Evolutionary conservation across 1,140 invertebrate species (phyloP), one percentile per base, ranked within the genome.

Genomic region (Nylanderia fulva): DNA sequence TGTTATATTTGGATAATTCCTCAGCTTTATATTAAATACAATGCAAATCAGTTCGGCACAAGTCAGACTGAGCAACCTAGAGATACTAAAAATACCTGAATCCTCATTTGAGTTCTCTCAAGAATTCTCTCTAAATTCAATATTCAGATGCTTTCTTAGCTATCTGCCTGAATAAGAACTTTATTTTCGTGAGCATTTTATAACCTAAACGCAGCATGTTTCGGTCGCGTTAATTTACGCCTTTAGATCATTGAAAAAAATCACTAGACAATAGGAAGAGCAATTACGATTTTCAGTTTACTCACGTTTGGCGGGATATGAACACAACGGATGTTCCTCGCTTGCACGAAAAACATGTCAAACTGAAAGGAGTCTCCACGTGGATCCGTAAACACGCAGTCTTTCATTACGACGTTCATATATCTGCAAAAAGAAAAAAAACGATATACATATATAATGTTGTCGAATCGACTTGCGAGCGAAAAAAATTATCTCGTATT

Each of bases 321-420:
- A 6, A 97, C 95, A 92, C 95, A 96, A 89, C 96, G 95, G 79
- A 97, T 96, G 79, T 96, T 96, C 80, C 96, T 92, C 9, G 95
- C 96, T 61, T 96, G 96, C 21, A 97, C 91, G 92, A 96, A 97
- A 86, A 97, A 95, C 64, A 94, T 92, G 6, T 95, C 93, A 87
- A 94, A 96, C 15, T 91, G 90, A 45, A 91, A 93, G 33, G 91
- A 90, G 52, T 95, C 93, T 18, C 95, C 96, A 91, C 94, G 93
- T 13, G 95, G 92, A 92, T 96, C 95, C 84, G 95, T 96, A 86
- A 96, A 96, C 18, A 96, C 91, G 64, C 96, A 96, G 91, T 97
- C 94, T 68, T 89, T 92, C 94, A 97, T 95, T n/a, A 95, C 93
- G 54, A 97, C 91, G 89, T 97, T 97, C 97, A 97, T 97, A 89